Evolutionary conservation across 1,140 invertebrate species (phyloP).

Genomic region (Goniozus legneri): DNA sequence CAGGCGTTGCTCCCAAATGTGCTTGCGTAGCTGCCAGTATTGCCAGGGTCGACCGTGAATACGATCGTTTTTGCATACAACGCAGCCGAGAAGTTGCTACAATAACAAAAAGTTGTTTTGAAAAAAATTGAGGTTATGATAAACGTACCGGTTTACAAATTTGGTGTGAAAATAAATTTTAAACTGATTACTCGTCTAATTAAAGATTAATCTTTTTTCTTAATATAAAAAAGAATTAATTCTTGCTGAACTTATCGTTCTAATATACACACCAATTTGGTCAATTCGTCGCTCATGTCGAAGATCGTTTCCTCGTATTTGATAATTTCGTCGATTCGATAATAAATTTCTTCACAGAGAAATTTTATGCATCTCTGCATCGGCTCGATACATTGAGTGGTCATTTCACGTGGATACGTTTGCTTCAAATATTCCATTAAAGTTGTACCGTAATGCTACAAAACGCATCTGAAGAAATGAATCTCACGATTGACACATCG

Average conservation of each 20-base stretch:
- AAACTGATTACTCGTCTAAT: neutral
- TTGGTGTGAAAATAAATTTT: conserved; percentile 1
- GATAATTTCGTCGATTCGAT: conserved; percentile 27
- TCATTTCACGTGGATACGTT: conserved; percentile 22
- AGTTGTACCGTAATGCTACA: conserved; percentile 22
- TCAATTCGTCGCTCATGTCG: conserved; percentile 4
- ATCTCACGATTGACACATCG: neutral
- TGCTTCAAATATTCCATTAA: conserved; percentile 25
- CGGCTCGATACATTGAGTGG: conserved; percentile 16
- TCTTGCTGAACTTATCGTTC: too few relatives aligned
- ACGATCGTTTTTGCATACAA: conserved; percentile 8
- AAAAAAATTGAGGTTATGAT: neutral
- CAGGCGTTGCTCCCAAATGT: conserved; percentile 18
- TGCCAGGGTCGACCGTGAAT: conserved; percentile 21
- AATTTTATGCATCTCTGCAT: conserved; percentile 29
- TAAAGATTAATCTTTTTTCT: neutral
- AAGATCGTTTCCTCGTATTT: conserved; percentile 18
- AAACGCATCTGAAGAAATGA: neutral
- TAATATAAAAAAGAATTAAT: neutral
- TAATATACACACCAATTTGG: neutral
- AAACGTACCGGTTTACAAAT: too few relatives aligned
- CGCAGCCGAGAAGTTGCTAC: conserved; percentile 15
- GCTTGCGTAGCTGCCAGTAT: conserved; percentile 26
- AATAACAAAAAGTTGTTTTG: conserved; percentile 1
- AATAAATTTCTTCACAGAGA: conserved; percentile 22